Percentiles rank a stretch among this genome's conserved stretches.
Evolutionary conservation across 2,888 invertebrate species (phyloP).

Genomic region (Lysandra bellargus): DNA sequence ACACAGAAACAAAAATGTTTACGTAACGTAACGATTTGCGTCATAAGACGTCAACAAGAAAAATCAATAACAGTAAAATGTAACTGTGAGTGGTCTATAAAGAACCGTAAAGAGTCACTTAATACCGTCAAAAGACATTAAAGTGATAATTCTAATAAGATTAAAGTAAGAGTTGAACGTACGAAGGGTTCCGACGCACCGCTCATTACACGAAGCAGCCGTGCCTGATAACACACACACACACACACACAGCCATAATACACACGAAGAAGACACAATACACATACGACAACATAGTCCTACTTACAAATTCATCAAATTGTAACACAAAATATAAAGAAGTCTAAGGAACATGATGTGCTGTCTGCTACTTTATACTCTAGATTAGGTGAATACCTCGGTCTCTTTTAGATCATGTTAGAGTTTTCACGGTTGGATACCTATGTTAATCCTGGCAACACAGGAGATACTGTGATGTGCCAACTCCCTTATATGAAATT

Average conservation of each 20-base stretch:
- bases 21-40: background rate
- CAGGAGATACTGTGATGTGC: too few species aligned
- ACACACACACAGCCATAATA: background rate
- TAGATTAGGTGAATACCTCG: too few species aligned
- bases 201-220: constrained; percentile 21
- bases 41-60: background rate
- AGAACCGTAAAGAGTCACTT: constrained; percentile 19
- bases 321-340: too few species aligned
- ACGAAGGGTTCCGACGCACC: constrained; percentile 19
- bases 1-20: too few species aligned
- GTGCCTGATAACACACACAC: background rate
- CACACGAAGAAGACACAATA: background rate
- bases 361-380: too few species aligned
- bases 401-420: too few species aligned
- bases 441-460: too few species aligned
- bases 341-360: too few species aligned
- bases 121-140: constrained; percentile 17
- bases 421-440: too few species aligned
- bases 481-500: too few species aligned
- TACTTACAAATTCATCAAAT: too few species aligned
- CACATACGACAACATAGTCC: too few species aligned
- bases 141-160: constrained; percentile 29
- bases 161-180: constrained; percentile 29
- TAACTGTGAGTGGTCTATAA: constrained; percentile 10
- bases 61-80: constrained; percentile 7